phyloP scores from a whole-genome alignment of 2,888 invertebrate species.

The Scaptodrosophila latifasciaeformis region DNA sequence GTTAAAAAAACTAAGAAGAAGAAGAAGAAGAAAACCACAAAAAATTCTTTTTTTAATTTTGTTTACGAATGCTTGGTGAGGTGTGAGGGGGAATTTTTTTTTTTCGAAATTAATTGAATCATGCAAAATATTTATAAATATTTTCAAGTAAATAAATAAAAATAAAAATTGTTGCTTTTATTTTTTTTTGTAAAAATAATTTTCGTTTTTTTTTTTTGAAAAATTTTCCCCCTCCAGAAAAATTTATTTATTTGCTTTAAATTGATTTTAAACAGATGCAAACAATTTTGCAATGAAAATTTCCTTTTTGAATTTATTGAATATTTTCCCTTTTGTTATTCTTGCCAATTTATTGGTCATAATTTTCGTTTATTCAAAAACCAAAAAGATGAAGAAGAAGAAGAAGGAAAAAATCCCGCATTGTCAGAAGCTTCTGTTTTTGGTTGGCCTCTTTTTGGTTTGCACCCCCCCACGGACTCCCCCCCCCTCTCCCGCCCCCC shows the following conservation, averaged over 20 bases:
- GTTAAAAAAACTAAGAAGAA: no score
- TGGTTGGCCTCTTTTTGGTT: neutral
- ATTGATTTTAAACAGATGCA: constrained; percentile 11
- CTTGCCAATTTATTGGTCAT: neutral
- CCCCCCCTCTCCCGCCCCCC: no score
- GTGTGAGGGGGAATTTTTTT: no score
- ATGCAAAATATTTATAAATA: no score
- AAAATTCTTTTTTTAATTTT: no score
- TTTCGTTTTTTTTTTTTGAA: neutral
- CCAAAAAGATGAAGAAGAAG: no score
- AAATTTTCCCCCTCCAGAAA: neutral
- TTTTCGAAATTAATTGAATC: no score
- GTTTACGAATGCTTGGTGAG: no score
- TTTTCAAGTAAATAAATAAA: neutral
- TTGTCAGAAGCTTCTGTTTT: neutral
- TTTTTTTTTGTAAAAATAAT: neutral
- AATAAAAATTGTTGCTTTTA: neutral
- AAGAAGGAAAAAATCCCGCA: no score
- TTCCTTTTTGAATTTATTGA: neutral
- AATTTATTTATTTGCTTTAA: constrained; percentile 6
- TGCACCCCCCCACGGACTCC: no score
- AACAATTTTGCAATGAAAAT: neutral
- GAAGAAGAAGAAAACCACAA: no score
- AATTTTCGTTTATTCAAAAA: neutral
- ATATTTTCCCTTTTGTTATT: neutral